These are phyloP conservation scores for Danio kyathit DNA, from an alignment of 2,797 vertebrate genomes.

Conservation along the genomic window DNA sequence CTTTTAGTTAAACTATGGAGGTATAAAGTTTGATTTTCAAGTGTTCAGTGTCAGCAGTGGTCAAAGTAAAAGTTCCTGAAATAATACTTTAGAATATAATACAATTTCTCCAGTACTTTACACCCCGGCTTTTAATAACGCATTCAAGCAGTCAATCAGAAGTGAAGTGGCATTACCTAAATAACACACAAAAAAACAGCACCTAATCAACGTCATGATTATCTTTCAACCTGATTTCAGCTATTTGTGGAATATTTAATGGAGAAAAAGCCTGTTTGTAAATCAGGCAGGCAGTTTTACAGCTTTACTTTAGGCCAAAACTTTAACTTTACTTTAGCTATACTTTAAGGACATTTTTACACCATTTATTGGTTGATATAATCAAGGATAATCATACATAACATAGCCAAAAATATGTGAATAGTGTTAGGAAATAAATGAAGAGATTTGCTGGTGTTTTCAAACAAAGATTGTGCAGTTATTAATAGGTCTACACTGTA, in stretches of 20 bases:
- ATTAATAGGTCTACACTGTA: background rate
- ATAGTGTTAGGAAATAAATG: background rate
- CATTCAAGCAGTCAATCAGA: background rate
- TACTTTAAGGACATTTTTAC: background rate
- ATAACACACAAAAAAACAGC: background rate
- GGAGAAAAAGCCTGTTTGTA: background rate
- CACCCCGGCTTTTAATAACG: background rate
- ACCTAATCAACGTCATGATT: background rate
- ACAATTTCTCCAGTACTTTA: background rate
- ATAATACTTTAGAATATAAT: background rate
- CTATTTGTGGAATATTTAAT: background rate
- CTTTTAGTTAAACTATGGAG: background rate
- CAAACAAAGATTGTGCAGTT: background rate
- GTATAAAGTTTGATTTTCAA: background rate
- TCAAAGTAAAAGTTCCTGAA: background rate
- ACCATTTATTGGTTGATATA: background rate
- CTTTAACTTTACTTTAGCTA: too few species aligned
- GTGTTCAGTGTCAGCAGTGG: background rate
- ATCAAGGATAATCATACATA: background rate
- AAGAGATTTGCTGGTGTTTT: too few species aligned
- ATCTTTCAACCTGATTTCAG: background rate
- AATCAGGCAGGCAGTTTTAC: background rate
- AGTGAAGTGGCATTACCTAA: background rate
- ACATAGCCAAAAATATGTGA: background rate
- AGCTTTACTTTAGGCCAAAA: conserved; percentile 1